These are phyloP conservation scores for Nansenia antarctica DNA, from an alignment of 2,113 vertebrate genomes.

Conservation along the genomic window DNA sequence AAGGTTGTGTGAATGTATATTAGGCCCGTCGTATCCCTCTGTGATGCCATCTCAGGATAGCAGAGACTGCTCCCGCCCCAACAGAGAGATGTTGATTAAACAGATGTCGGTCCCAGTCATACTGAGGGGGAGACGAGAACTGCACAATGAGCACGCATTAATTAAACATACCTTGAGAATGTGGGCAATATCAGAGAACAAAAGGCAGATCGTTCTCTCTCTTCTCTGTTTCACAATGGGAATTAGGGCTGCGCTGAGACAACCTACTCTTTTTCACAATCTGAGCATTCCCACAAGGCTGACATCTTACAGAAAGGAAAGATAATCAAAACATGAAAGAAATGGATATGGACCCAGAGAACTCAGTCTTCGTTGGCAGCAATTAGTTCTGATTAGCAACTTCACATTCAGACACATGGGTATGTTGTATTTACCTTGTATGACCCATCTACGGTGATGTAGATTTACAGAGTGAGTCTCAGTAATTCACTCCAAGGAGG, in stretches of 20 bases:
- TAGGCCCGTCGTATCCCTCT: too few relatives aligned
- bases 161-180: slow-evolving; percentile 64
- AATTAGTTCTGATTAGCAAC: slow-evolving; percentile 77
- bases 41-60: slow-evolving; percentile 54
- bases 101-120: slow-evolving; percentile 51
- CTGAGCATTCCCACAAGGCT: slow-evolving; percentile 5
- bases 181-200: slow-evolving; percentile 40
- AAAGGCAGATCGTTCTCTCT: slow-evolving; percentile 32
- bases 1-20: too few relatives aligned
- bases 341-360: slow-evolving; percentile 30
- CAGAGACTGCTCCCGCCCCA: slow-evolving; percentile 51
- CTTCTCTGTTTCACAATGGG: slow-evolving; percentile 21
- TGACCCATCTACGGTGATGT: slow-evolving; percentile 51
- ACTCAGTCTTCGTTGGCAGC: slow-evolving; percentile 68
- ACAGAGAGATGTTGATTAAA: slow-evolving; percentile 73
- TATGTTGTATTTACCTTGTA: slow-evolving; percentile 52
- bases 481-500: slow-evolving; percentile 10
- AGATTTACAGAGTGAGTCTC: slow-evolving; percentile 28
- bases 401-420: slow-evolving; percentile 60
- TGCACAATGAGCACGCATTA: slow-evolving; percentile 59
- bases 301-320: slow-evolving; percentile 16
- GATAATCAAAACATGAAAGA: slow-evolving; percentile 12
- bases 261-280: background rate
- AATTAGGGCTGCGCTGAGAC: slow-evolving; percentile 12
- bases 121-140: slow-evolving; percentile 47